A percentile compares a stretch with the other conserved stretches of the same genome.
Conservation (phyloP, 2,797 vertebrate genomes). For the Neosilurus hyrtlii region DNA sequence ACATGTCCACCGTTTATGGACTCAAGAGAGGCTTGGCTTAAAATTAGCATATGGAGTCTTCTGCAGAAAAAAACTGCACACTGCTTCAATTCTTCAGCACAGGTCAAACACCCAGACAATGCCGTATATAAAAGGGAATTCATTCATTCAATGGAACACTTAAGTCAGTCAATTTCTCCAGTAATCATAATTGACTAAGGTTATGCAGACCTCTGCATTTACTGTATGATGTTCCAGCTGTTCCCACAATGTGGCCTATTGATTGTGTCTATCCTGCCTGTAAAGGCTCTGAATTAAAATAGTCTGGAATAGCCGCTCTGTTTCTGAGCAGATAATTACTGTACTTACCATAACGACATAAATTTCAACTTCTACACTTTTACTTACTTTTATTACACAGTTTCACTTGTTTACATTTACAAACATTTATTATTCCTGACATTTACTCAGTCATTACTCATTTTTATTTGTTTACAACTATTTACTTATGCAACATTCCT, state of each 20-base stretch:
- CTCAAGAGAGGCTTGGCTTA: not conserved
- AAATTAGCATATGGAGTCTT: constrained; percentile 14
- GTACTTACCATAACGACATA: not conserved
- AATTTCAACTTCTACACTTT: not conserved
- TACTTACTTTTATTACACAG: not conserved
- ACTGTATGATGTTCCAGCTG: not conserved
- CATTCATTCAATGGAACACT: not conserved
- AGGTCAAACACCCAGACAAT: constrained; percentile 21
- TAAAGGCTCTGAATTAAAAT: constrained; percentile 5
- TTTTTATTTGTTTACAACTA: not conserved
- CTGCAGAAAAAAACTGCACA: not conserved
- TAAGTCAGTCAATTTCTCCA: constrained; percentile 6
- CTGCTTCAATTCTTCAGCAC: not conserved
- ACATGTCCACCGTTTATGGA: not conserved
- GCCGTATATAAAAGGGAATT: constrained; percentile 7
- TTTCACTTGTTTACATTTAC: not conserved
- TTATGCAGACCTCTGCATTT: constrained; percentile 7
- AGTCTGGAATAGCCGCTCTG: constrained; percentile 9
- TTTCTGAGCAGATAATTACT: not conserved
- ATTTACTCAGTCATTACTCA: not conserved
- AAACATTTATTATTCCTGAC: not conserved
- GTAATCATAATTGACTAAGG: not conserved
- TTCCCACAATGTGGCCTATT: constrained; percentile 14
- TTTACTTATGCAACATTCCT: not conserved
- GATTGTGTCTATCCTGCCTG: constrained; percentile 1